phyloP scores from a whole-genome alignment of 2,888 invertebrate genomes.

The Ametastegia equiseti region DNA sequence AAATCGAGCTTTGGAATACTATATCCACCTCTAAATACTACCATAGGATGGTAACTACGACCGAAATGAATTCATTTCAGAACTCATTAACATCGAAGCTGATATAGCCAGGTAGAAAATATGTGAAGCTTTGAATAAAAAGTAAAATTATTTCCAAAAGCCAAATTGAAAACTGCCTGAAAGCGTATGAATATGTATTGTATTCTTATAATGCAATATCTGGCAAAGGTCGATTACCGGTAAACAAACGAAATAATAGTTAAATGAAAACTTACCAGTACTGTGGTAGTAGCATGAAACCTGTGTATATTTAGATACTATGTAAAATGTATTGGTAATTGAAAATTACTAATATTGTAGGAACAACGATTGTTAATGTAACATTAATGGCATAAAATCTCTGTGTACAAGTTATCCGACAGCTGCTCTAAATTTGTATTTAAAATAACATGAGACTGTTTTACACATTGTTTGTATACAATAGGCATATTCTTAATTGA shows the following conservation, averaged over 20 bases:
- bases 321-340: slow-evolving; percentile 30
- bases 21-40: slow-evolving; percentile 1
- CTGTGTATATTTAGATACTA: slow-evolving; percentile 38
- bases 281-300: slow-evolving; percentile 39
- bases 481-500: slow-evolving; percentile 10
- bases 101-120: neutral
- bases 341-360: slow-evolving; percentile 36
- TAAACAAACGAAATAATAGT: slow-evolving; percentile 9
- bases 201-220: slow-evolving; percentile 8
- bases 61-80: neutral
- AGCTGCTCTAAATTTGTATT: slow-evolving; percentile 32
- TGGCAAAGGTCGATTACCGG: slow-evolving; percentile 6
- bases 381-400: slow-evolving; percentile 34
- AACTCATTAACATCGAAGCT: neutral
- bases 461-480: slow-evolving; percentile 31
- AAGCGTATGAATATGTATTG: neutral
- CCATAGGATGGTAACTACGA: slow-evolving; percentile 31
- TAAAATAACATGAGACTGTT: slow-evolving; percentile 32
- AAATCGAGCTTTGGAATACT: slow-evolving; percentile 1
- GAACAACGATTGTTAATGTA: slow-evolving; percentile 34
- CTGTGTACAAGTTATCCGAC: slow-evolving; percentile 45
- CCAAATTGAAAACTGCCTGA: slow-evolving; percentile 14
- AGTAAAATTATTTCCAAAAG: neutral
- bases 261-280: slow-evolving; percentile 37
- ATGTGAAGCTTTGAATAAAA: neutral